Evolutionary conservation across 2,888 invertebrate genomes (phyloP).

Genomic region (Agapetus fuscipes): DNA sequence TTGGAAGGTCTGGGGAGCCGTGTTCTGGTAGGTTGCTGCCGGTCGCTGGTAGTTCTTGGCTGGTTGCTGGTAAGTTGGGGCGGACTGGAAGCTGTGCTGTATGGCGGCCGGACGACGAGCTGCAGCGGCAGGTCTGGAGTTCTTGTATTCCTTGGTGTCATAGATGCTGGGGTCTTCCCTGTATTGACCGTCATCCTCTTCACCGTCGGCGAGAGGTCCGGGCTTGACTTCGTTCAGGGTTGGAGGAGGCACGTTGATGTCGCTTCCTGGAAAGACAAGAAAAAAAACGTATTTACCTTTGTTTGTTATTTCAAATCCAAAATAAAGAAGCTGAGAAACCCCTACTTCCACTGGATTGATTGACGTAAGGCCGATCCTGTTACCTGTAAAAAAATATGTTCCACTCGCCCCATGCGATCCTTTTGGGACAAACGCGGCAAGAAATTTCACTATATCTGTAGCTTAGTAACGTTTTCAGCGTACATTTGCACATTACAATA

Average conservation of each 20-base stretch:
- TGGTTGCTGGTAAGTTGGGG: constrained; percentile 35
- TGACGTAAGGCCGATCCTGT: too few relatives aligned
- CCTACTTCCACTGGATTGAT: too few relatives aligned
- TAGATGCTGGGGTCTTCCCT: constrained; percentile 75
- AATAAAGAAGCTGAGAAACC: too few relatives aligned
- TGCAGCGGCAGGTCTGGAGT: constrained; percentile 33
- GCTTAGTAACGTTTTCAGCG: too few relatives aligned
- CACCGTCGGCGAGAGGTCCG: constrained; percentile 44
- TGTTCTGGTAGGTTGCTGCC: constrained; percentile 37
- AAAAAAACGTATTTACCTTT: too few relatives aligned
- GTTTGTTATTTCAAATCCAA: too few relatives aligned
- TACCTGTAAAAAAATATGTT: too few relatives aligned
- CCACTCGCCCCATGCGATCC: too few relatives aligned
- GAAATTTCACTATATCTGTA: too few relatives aligned
- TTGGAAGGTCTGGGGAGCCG: constrained; percentile 27
- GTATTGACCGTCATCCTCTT: constrained; percentile 79
- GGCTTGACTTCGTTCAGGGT: constrained; percentile 39
- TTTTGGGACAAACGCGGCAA: too few relatives aligned
- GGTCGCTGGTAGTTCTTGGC: constrained; percentile 29
- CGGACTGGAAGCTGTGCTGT: constrained; percentile 22
- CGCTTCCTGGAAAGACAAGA: constrained; percentile 38
- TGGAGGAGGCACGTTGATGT: constrained; percentile 73
- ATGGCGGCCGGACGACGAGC: constrained; percentile 27
- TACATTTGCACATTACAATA: too few relatives aligned
- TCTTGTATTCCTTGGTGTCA: constrained; percentile 55